A percentile compares a stretch with the other conserved stretches of the same genome.
Evolutionary conservation across 2,888 invertebrate species (phyloP).

Genomic region (Microdon myrmicae): DNA sequence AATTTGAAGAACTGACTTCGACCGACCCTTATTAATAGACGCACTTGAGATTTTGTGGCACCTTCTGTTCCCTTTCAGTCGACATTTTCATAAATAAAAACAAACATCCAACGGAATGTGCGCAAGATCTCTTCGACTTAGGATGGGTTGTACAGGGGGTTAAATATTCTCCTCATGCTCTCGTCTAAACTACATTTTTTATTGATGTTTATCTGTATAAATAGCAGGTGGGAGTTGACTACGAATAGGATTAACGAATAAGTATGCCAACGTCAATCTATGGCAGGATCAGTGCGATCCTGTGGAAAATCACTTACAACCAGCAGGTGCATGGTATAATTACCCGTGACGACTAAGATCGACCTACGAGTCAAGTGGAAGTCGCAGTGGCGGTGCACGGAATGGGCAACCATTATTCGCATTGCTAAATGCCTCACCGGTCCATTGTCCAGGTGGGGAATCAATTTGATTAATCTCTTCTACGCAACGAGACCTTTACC

Average conservation of each 20-base stretch:
- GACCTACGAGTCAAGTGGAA: constrained; percentile 6
- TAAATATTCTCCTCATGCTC: constrained; percentile 19
- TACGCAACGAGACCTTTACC: constrained; percentile 52
- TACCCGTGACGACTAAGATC: constrained; percentile 22
- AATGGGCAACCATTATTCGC: constrained; percentile 46
- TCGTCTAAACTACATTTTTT: no score
- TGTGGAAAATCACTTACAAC: constrained; percentile 41
- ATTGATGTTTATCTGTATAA: constrained; percentile 50
- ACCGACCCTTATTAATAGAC: constrained; percentile 29
- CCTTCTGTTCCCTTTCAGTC: constrained; percentile 1
- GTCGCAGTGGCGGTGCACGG: constrained; percentile 5
- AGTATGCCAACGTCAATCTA: constrained; percentile 39
- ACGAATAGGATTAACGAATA: constrained; percentile 19
- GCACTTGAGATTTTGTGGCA: constrained; percentile 25
- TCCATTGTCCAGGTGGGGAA: constrained; percentile 50
- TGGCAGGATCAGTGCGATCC: constrained; percentile 43
- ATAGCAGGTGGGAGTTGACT: constrained; percentile 49
- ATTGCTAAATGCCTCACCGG: constrained; percentile 49
- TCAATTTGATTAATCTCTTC: constrained; percentile 53
- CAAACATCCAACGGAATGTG: constrained; percentile 36
- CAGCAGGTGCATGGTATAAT: constrained; percentile 48
- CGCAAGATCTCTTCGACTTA: background rate
- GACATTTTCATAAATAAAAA: constrained; percentile 39
- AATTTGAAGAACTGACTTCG: constrained; percentile 16
- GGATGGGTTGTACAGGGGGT: constrained; percentile 10